Conservation (phyloP, 2,113 vertebrate genomes). For the Callaeas wilsoni region DNA sequence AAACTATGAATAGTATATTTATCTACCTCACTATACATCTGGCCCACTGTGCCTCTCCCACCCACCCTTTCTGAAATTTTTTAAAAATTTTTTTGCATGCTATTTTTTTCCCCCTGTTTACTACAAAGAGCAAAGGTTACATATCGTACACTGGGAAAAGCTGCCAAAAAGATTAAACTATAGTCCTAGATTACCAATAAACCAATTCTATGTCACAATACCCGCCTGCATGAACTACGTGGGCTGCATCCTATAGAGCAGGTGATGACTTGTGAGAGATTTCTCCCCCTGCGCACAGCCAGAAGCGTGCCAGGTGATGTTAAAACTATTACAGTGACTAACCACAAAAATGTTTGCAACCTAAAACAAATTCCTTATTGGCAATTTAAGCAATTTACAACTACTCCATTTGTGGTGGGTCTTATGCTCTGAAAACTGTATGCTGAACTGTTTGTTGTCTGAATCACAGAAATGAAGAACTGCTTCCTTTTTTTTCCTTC, state of each 20-base stretch:
- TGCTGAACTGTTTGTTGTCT: not conserved
- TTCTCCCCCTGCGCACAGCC: not conserved
- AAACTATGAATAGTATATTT: slow-evolving; percentile 49
- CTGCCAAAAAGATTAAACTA: slow-evolving; percentile 39
- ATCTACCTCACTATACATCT: slow-evolving; percentile 61
- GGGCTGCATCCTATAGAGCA: not conserved
- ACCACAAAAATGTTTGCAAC: slow-evolving; percentile 8
- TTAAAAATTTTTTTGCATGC: slow-evolving; percentile 11
- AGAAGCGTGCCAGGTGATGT: not conserved
- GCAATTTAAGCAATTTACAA: not conserved
- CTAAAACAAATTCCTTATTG: not conserved
- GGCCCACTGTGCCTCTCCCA: slow-evolving; percentile 31
- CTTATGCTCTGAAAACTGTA: not conserved
- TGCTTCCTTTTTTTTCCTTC: not conserved
- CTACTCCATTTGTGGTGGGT: not conserved
- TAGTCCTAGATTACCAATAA: slow-evolving; percentile 6
- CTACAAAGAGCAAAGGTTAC: slow-evolving; percentile 31
- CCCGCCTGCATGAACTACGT: not conserved
- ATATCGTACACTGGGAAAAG: slow-evolving; percentile 45
- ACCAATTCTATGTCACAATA: not conserved
- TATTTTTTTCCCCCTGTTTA: not conserved
- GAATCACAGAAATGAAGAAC: not conserved
- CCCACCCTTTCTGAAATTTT: slow-evolving; percentile 9
- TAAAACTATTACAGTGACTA: not conserved
- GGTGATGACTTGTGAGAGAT: not conserved